These are phyloP conservation scores for Drosophila barbarae DNA, from an alignment of 2,888 invertebrate genomes.

Conservation along the genomic window DNA sequence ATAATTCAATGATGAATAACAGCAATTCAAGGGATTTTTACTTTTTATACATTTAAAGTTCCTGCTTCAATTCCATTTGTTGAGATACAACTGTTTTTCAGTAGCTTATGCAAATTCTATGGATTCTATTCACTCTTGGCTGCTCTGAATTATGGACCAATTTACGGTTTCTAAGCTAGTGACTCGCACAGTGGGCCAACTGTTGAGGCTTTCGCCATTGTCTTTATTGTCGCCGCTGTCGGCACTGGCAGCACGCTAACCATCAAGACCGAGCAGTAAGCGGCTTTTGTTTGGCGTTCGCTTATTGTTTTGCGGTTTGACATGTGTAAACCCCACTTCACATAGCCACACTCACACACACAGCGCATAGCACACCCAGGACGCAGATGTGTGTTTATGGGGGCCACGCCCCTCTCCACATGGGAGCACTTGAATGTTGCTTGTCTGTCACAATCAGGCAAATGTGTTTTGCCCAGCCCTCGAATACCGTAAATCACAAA, in stretches of 20 bases:
- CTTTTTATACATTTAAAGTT: background rate
- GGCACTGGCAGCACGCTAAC: slow-evolving; percentile 31
- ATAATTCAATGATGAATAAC: background rate
- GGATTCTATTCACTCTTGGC: background rate
- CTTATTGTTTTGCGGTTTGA: slow-evolving; percentile 58
- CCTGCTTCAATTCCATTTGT: background rate
- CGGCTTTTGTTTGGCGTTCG: slow-evolving; percentile 49
- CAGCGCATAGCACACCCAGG: background rate
- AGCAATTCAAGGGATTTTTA: background rate
- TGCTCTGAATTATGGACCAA: slow-evolving; percentile 2
- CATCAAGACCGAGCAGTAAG: slow-evolving; percentile 45
- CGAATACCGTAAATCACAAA: slow-evolving; percentile 28
- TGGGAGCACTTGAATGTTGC: slow-evolving; percentile 54
- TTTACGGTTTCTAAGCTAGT: slow-evolving; percentile 2
- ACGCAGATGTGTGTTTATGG: slow-evolving; percentile 12
- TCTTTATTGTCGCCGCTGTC: slow-evolving; percentile 27
- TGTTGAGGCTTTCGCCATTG: slow-evolving; percentile 24
- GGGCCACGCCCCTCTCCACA: slow-evolving; percentile 22
- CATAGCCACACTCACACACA: background rate
- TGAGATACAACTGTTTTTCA: background rate
- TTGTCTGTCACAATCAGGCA: slow-evolving; percentile 65
- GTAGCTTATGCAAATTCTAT: slow-evolving; percentile 1
- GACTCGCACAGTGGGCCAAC: slow-evolving; percentile 30
- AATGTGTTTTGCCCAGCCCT: slow-evolving; percentile 54
- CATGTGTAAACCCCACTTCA: slow-evolving; percentile 45